Evolutionary conservation across 2,797 vertebrate genomes (phyloP).

Genomic region (Hybognathus amarus): DNA sequence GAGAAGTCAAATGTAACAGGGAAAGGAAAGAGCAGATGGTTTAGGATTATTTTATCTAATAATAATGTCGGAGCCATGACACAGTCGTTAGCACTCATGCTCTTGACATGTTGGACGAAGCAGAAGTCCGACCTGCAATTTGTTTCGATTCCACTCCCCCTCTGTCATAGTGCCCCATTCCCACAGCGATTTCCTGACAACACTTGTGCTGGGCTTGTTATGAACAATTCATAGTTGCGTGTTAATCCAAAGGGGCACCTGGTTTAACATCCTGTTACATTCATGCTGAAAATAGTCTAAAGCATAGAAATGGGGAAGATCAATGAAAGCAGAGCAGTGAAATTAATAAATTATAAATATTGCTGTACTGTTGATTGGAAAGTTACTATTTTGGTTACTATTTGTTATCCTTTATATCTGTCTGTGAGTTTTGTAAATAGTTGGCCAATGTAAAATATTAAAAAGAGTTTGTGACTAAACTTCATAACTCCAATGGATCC

Average conservation of each 20-base stretch:
- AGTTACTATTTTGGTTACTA: background rate
- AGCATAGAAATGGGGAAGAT: background rate
- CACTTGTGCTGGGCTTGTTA: background rate
- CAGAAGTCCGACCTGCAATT: conserved; percentile 3
- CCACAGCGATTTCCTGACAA: background rate
- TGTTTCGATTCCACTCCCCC: background rate
- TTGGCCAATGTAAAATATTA: too few relatives aligned
- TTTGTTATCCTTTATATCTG: background rate
- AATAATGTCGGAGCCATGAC: background rate
- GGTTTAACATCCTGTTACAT: too few relatives aligned
- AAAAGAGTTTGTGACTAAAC: background rate
- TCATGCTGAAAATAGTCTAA: too few relatives aligned
- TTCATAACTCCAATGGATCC: background rate
- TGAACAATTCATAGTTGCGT: background rate
- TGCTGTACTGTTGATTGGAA: background rate
- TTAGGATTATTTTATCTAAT: background rate
- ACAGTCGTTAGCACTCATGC: background rate
- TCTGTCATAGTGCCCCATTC: background rate
- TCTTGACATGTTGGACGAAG: background rate
- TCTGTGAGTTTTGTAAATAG: background rate
- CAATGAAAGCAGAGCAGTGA: too few relatives aligned
- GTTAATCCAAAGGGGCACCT: background rate
- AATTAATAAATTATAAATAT: background rate
- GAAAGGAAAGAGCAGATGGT: background rate
- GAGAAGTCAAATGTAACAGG: background rate